Evolutionary conservation across 2,888 invertebrate species (phyloP).

Genomic region (Andrena trimmerana): DNA sequence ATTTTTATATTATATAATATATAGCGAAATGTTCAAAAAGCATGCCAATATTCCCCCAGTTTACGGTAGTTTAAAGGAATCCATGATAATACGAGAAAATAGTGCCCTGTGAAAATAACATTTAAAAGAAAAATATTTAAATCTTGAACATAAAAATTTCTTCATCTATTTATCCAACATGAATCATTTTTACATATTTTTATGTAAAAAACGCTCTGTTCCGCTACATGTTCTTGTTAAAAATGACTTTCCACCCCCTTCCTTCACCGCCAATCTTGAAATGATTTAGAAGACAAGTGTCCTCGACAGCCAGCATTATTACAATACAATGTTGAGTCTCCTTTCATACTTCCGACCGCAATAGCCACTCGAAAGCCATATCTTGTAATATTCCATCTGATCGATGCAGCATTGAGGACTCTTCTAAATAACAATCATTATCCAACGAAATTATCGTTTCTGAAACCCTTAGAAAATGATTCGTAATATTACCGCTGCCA

Average conservation of each 20-base stretch:
- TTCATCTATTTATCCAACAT: neutral
- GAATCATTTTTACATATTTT: neutral
- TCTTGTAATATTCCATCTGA: neutral
- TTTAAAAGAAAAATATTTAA: too few species aligned
- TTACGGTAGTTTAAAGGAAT: too few species aligned
- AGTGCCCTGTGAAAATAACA: too few species aligned
- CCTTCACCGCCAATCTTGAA: neutral
- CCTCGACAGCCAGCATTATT: constrained; percentile 10
- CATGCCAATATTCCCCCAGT: too few species aligned
- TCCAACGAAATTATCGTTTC: constrained; percentile 5
- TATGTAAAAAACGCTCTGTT: neutral
- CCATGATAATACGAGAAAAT: too few species aligned
- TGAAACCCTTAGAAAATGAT: neutral
- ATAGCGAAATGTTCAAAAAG: too few species aligned
- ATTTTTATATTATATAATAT: too few species aligned
- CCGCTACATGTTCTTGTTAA: constrained; percentile 2
- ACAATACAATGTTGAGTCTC: constrained; percentile 15
- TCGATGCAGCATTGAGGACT: constrained; percentile 7
- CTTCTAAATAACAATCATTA: constrained; percentile 16
- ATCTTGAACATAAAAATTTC: neutral
- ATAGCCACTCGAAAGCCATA: constrained; percentile 9
- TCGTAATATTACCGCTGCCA: constrained; percentile 1
- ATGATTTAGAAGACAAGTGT: constrained; percentile 32
- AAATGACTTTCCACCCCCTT: constrained; percentile 10
- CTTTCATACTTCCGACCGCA: neutral